Base-by-base conservation (phyloP, 2,797 vertebrate genomes). In the Tragelaphus eurycerus region DNA sequence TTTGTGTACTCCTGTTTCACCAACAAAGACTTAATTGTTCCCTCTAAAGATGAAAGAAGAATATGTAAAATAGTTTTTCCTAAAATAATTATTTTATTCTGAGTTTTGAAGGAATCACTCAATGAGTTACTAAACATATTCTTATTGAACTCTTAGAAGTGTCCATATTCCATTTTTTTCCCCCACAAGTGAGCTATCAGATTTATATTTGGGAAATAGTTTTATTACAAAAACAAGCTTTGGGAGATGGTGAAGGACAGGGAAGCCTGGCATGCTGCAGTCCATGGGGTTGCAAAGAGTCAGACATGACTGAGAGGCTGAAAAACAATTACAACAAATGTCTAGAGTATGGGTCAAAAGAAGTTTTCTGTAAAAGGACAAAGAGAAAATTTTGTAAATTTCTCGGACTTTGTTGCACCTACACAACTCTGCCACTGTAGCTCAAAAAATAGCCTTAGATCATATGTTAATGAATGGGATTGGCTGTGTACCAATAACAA, bases 31-130 rank as follows among this genome's bases (percentile, higher is more conserved):
- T 57, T 90, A 92, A 97, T 78, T 83, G 64, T 98, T 74, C 31
- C 96, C 92, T 98, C 97, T 97, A 48, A 64, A 90, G 97, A 81
- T 48, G 90, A 97, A 62, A 74, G 57, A 86, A 88, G 11, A 82
- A 4, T 87, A 85, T 55, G 16, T 48, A 11, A 79, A 4, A 4
- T 0, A 9, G 34, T 74, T 48, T 55, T 90, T 86, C 38, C 81
- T 91, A 16, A 25, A 57, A 34, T 38, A 6, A 13, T 62, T 48
- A 52, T n/a, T 81, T 82, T 7, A n/a, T 38, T 59, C 13, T 86
- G 64, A 74, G n/a, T 9, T 95, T 64, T 27, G 46, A 74, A 34
- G 25, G 27, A 82, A 19, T 86, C 54, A 3, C 15, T 81, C 34
- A 31, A 3, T 78, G 60, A 84, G 34, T 57, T 31, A 55, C n/a